Evolutionary conservation across 2,797 vertebrate species (phyloP).

Genomic region (Hephaestus fuliginosus): DNA sequence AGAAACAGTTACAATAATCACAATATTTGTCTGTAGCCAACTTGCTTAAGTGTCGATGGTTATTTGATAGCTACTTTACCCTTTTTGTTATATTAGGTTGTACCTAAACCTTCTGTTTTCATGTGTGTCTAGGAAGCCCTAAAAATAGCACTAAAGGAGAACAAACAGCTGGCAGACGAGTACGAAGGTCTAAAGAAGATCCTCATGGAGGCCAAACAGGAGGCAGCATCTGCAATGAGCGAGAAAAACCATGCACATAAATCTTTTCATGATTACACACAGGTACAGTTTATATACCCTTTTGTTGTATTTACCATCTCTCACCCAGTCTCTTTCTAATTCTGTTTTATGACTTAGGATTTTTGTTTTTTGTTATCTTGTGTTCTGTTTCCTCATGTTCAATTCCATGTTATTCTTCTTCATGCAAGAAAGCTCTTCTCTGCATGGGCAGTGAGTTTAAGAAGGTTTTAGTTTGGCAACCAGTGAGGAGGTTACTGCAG

Average conservation of each 20-base stretch:
- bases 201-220: slow-evolving; percentile 78
- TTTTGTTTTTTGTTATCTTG: slow-evolving; percentile 8
- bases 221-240: slow-evolving; percentile 71
- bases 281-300: slow-evolving; percentile 82
- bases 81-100: not conserved
- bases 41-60: not conserved
- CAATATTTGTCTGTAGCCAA: not conserved
- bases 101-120: slow-evolving; percentile 18
- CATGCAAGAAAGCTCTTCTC: slow-evolving; percentile 39
- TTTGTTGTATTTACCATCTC: slow-evolving; percentile 14
- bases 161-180: slow-evolving; percentile 82
- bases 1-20: not conserved
- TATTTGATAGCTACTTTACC: not conserved
- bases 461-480: slow-evolving; percentile 74
- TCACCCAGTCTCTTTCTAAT: slow-evolving; percentile 23
- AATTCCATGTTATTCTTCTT: slow-evolving; percentile 18
- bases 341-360: slow-evolving; percentile 31
- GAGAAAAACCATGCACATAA: slow-evolving; percentile 73
- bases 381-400: slow-evolving; percentile 14
- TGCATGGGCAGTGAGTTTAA: slow-evolving; percentile 67
- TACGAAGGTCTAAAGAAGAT: slow-evolving; percentile 79
- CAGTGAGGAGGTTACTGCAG: slow-evolving; percentile 79
- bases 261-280: slow-evolving; percentile 78
- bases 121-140: slow-evolving; percentile 80
- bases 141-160: slow-evolving; percentile 79